Percentiles rank a stretch among this genome's conserved stretches.
Conservation (phyloP, 2,113 vertebrate species). For the Potamarius usumacintae region DNA sequence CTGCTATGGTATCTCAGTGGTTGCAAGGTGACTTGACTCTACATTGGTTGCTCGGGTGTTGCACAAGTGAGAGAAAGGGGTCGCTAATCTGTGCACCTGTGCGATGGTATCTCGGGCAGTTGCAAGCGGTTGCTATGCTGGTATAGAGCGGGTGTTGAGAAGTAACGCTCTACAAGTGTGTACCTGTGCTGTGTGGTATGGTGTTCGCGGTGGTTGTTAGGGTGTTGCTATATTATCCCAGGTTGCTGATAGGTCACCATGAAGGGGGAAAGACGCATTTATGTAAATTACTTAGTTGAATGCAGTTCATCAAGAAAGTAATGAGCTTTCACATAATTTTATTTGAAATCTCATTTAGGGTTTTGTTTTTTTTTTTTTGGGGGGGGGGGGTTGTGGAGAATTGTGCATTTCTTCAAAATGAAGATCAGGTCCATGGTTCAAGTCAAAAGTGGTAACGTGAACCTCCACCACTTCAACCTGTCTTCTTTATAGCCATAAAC, state of each 20-base stretch:
- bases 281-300: background rate
- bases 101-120: background rate
- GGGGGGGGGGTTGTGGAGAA: background rate
- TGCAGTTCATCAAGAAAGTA: background rate
- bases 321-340: background rate
- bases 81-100: too few species aligned
- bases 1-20: too few species aligned
- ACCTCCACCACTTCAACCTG: background rate
- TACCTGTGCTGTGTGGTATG: too few species aligned
- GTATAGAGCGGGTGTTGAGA: too few species aligned
- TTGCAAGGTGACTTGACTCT: too few species aligned
- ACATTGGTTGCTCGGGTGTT: background rate
- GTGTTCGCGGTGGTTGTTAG: too few species aligned
- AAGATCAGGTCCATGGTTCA: background rate
- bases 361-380: background rate
- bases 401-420: background rate
- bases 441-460: background rate
- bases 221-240: too few species aligned
- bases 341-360: too few species aligned
- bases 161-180: too few species aligned
- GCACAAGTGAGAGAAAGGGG: background rate
- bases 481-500: too few species aligned
- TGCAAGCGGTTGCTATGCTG: background rate
- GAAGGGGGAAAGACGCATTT: too few species aligned
- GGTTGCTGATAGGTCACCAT: background rate